Evolutionary conservation across 2,888 invertebrate species (phyloP).

Genomic region (Busseola fusca): DNA sequence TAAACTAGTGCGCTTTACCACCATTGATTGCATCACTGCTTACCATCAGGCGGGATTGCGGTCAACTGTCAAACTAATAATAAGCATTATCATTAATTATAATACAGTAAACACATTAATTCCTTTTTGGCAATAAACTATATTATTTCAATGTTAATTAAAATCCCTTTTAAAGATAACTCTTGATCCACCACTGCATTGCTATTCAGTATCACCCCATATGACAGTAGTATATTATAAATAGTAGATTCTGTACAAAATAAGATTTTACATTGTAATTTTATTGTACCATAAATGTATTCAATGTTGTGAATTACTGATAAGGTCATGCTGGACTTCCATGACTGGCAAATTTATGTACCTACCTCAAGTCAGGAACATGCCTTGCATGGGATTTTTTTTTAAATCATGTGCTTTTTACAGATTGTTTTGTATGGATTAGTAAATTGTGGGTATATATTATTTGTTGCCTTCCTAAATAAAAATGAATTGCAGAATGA

Average conservation of each 20-base stretch:
- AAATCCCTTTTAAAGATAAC: neutral
- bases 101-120: neutral
- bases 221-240: neutral
- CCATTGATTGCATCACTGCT: too few relatives aligned
- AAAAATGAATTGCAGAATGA: neutral
- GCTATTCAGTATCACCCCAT: neutral
- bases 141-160: neutral
- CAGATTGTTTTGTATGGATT: neutral
- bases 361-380: neutral
- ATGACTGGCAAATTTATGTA: neutral
- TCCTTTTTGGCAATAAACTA: neutral
- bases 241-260: conserved; percentile 4
- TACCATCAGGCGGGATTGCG: too few relatives aligned
- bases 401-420: neutral
- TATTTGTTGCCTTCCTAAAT: neutral
- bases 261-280: conserved; percentile 18
- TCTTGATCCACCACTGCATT: neutral
- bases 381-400: neutral
- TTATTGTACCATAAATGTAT: conserved; percentile 1
- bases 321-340: neutral
- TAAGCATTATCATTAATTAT: neutral
- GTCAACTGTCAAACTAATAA: too few relatives aligned
- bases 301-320: neutral
- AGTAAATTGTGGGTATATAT: neutral
- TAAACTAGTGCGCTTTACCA: too few relatives aligned